phyloP scores from a whole-genome alignment of 2,113 vertebrate species.

The Cariama cristata region DNA sequence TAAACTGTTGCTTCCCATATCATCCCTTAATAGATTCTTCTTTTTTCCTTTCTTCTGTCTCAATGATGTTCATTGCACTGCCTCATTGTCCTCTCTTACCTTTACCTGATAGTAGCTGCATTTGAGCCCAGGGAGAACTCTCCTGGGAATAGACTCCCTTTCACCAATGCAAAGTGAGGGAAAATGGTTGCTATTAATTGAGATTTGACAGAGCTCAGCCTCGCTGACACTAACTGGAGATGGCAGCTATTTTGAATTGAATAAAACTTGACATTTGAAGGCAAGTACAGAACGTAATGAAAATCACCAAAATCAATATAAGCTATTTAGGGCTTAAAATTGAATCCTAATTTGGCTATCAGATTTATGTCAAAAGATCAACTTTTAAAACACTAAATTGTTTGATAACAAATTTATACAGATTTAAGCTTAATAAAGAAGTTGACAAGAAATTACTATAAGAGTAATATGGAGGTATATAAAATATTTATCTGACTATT shows the following conservation, averaged over 20 bases:
- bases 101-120: not conserved
- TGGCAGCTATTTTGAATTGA: conserved; percentile 1
- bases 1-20: not conserved
- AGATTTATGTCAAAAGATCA: not conserved
- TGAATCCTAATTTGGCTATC: not conserved
- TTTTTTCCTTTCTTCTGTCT: not conserved
- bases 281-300: not conserved
- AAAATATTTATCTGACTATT: not conserved
- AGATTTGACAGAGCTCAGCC: not conserved
- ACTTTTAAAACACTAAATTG: not conserved
- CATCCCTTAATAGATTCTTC: not conserved
- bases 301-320: not conserved
- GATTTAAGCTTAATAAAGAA: not conserved
- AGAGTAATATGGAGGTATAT: not conserved
- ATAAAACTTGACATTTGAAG: not conserved
- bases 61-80: not conserved
- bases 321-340: not conserved
- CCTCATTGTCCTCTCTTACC: not conserved
- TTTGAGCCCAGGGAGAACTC: not conserved
- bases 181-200: not conserved
- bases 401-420: not conserved
- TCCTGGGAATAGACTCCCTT: not conserved
- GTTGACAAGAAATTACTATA: not conserved
- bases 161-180: not conserved
- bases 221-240: not conserved